phyloP scores from a whole-genome alignment of 2,888 invertebrate species.

The Drosophila vallismaia region DNA sequence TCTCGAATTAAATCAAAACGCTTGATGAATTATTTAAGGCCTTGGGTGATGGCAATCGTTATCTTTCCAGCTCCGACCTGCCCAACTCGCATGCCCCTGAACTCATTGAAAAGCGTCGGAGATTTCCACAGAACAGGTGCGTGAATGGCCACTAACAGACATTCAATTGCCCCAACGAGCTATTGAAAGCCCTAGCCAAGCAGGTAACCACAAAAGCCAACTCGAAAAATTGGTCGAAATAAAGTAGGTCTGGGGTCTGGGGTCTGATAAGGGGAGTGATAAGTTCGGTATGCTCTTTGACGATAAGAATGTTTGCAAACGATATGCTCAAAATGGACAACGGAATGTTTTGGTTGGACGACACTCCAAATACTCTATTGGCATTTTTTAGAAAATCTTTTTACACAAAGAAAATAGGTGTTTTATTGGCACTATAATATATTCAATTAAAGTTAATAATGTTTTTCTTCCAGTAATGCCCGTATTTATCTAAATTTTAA shows the following conservation, averaged over 20 bases:
- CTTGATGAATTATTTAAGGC: conserved; percentile 37
- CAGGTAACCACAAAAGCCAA: conserved; percentile 11
- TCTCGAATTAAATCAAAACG: conserved; percentile 28
- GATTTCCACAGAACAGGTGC: conserved; percentile 24
- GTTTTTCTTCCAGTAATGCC: too few relatives aligned
- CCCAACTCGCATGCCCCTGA: conserved; percentile 25
- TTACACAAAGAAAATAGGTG: too few relatives aligned
- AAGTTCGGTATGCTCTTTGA: conserved; percentile 12
- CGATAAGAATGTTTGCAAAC: conserved; percentile 31
- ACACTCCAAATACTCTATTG: background rate
- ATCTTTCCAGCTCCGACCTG: conserved; percentile 2
- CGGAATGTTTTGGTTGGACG: background rate
- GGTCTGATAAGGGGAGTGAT: conserved; percentile 28
- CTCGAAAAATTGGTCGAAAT: conserved; percentile 29
- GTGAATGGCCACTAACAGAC: conserved; percentile 21
- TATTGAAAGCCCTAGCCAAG: conserved; percentile 9
- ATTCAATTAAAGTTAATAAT: too few relatives aligned
- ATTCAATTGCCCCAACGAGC: conserved; percentile 26
- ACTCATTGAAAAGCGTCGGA: conserved; percentile 22
- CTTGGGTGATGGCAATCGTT: conserved; percentile 25
- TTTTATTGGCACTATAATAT: too few relatives aligned
- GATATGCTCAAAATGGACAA: conserved; percentile 23
- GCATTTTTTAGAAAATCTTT: background rate
- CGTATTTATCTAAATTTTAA: too few relatives aligned
- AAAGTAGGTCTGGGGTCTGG: background rate